Percentiles rank a stretch among this genome's conserved stretches.
These are phyloP conservation scores for Mystacornis crossleyi DNA, from an alignment of 2,113 vertebrate species.

Conservation along the genomic window DNA sequence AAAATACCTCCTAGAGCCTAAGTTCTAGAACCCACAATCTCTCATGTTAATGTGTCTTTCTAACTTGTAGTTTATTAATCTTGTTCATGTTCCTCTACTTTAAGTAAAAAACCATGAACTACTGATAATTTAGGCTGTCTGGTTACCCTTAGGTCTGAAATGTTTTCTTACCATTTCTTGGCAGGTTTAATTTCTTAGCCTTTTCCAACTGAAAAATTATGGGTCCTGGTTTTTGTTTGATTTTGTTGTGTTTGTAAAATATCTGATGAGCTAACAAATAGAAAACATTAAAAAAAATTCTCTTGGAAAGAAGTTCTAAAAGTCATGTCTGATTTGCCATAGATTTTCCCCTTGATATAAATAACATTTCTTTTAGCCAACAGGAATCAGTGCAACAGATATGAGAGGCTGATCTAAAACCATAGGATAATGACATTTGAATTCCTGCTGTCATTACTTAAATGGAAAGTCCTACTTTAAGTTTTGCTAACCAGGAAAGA, in stretches of 20 bases:
- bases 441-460: background rate
- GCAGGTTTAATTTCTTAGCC: background rate
- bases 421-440: background rate
- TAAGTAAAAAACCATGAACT: background rate
- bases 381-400: background rate
- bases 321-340: background rate
- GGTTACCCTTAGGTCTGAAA: background rate
- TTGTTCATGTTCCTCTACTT: background rate
- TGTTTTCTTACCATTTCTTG: slow-evolving; percentile 2
- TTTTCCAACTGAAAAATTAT: background rate
- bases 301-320: background rate
- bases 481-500: background rate
- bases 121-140: background rate
- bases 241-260: background rate
- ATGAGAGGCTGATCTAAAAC: background rate
- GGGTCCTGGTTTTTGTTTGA: background rate
- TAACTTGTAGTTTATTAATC: background rate
- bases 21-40: background rate
- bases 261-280: background rate
- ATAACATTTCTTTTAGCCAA: background rate
- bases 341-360: background rate
- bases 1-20: background rate
- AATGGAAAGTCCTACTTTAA: background rate
- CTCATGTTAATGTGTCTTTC: background rate
- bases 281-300: background rate